A percentile compares a stretch with the other conserved stretches of the same genome.
Conservation (phyloP, 2,113 vertebrate genomes). For the Catharus bicknelli region DNA sequence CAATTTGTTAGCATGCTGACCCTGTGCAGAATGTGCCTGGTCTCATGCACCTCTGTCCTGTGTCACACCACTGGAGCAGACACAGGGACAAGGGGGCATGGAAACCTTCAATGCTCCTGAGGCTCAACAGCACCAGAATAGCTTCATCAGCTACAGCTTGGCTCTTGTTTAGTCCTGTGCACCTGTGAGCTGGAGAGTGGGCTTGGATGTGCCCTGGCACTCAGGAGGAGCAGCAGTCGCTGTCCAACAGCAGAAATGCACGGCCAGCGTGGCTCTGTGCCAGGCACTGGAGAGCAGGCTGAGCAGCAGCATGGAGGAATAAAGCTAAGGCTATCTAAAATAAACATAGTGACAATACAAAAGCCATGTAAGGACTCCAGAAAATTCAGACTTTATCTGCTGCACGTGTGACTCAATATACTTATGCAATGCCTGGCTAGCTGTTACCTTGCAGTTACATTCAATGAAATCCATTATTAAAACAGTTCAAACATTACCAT, state of each 20-base stretch:
- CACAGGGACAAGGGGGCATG: neutral
- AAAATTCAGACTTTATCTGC: neutral
- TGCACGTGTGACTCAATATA: neutral
- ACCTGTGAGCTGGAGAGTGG: accelerated
- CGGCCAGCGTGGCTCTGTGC: accelerated
- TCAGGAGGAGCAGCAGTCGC: accelerated
- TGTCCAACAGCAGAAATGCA: neutral
- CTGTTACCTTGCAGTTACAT: neutral
- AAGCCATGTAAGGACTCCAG: neutral
- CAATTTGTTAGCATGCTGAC: neutral
- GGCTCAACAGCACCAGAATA: neutral
- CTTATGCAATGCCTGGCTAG: neutral
- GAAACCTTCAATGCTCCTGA: neutral
- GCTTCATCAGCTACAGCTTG: neutral
- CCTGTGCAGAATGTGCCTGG: neutral
- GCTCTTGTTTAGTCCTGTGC: neutral
- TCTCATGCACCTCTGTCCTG: neutral
- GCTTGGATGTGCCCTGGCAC: neutral
- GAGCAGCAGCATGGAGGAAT: neutral
- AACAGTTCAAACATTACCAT: constrained; percentile 5
- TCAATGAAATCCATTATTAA: neutral
- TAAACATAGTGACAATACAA: neutral
- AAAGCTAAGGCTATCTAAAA: neutral
- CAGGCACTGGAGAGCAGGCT: neutral
- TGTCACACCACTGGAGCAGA: neutral